phyloP scores from a whole-genome alignment of 2,888 invertebrate genomes.

The Trachelus stipa region DNA sequence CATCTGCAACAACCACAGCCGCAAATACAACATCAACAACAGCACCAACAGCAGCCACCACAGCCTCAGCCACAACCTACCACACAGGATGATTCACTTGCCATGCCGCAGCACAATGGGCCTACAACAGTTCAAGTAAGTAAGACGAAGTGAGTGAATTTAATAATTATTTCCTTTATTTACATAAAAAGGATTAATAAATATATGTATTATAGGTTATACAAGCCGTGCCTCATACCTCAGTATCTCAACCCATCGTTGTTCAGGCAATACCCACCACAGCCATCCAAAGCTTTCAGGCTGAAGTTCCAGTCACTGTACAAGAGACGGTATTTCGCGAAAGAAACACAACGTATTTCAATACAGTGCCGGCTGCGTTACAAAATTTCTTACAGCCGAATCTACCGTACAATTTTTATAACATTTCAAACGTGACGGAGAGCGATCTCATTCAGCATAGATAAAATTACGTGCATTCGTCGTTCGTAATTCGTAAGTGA shows the following conservation, averaged over 20 bases:
- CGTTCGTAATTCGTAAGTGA: background rate
- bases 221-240: conserved; percentile 52
- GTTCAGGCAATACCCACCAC: conserved; percentile 56
- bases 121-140: conserved; percentile 44
- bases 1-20: conserved; percentile 50
- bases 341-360: conserved; percentile 54
- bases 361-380: conserved; percentile 51
- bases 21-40: conserved; percentile 40
- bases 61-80: conserved; percentile 27
- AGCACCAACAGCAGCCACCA: conserved; percentile 30
- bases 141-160: background rate
- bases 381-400: conserved; percentile 58
- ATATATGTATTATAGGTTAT: conserved; percentile 45
- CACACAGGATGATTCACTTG: conserved; percentile 26
- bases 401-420: conserved; percentile 63
- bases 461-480: conserved; percentile 33
- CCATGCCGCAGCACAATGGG: conserved; percentile 32
- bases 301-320: conserved; percentile 37
- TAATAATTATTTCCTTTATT: background rate
- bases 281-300: conserved; percentile 52
- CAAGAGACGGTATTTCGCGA: conserved; percentile 47
- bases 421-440: conserved; percentile 57
- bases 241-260: conserved; percentile 56
- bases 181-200: background rate
- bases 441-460: conserved; percentile 55